Conservation (phyloP, 2,888 invertebrate species). For the Lampropteryx suffumata region DNA sequence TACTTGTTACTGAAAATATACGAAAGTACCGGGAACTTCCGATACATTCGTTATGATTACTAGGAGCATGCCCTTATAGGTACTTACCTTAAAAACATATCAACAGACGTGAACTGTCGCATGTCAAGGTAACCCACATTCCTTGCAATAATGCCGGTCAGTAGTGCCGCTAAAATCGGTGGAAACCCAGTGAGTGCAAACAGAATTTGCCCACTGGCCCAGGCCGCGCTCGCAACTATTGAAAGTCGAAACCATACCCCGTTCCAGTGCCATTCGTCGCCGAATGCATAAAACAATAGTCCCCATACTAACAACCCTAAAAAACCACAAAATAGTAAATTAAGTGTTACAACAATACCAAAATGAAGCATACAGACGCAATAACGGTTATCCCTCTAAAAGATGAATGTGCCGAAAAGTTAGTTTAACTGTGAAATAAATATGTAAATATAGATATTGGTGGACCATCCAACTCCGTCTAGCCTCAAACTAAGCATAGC, state of each 20-base stretch:
- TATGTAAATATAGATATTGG: too few species aligned
- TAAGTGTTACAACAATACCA: too few species aligned
- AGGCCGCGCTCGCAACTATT: slow-evolving; percentile 55
- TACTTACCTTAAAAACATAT: slow-evolving; percentile 65
- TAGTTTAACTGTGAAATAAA: too few species aligned
- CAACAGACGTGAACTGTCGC: slow-evolving; percentile 59
- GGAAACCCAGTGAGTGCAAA: slow-evolving; percentile 61
- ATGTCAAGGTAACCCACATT: slow-evolving; percentile 66
- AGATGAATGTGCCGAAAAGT: too few species aligned
- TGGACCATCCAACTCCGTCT: too few species aligned
- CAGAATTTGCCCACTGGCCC: slow-evolving; percentile 58
- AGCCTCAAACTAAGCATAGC: too few species aligned
- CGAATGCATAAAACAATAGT: slow-evolving; percentile 58
- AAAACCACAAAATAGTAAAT: not conserved
- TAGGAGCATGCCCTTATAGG: too few species aligned
- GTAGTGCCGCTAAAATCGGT: slow-evolving; percentile 61
- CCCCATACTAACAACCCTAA: slow-evolving; percentile 65
- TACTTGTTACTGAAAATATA: too few species aligned
- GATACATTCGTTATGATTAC: too few species aligned
- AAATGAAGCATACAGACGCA: too few species aligned
- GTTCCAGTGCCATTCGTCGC: slow-evolving; percentile 61
- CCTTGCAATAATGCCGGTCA: slow-evolving; percentile 66
- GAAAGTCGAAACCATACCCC: slow-evolving; percentile 62
- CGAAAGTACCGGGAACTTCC: too few species aligned
- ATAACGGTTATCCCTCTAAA: too few species aligned